A percentile compares a stretch with the other conserved stretches of the same genome.
These are phyloP conservation scores for Drosophila suzukii DNA, from an alignment of 1,140 invertebrate species.

Conservation along the genomic window DNA sequence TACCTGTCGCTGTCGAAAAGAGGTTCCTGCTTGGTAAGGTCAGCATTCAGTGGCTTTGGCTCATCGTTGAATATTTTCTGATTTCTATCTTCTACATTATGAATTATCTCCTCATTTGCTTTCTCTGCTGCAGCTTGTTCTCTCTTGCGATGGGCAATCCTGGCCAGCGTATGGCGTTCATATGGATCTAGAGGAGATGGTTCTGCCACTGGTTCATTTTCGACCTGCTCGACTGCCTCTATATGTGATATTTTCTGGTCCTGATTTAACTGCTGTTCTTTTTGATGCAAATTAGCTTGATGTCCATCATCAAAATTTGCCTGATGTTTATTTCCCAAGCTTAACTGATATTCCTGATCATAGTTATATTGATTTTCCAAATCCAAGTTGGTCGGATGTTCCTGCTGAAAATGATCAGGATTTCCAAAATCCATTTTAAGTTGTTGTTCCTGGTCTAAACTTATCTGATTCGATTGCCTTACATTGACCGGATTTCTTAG, in stretches of 20 bases:
- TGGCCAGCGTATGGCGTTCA: background rate
- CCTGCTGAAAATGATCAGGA: background rate
- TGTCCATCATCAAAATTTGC: background rate
- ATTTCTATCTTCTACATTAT: background rate
- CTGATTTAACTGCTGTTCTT: background rate
- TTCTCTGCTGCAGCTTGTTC: slow-evolving; percentile 8
- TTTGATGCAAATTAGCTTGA: background rate
- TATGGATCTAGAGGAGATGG: background rate
- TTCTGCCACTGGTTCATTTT: background rate
- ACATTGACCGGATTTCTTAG: background rate
- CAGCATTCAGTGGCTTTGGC: background rate
- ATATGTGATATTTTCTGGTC: background rate
- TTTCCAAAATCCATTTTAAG: background rate
- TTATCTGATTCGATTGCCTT: background rate
- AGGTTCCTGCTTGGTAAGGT: slow-evolving; percentile 1
- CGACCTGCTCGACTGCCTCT: background rate
- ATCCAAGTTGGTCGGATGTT: background rate
- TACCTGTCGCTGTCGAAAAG: slow-evolving; percentile 57
- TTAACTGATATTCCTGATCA: background rate
- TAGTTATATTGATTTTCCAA: background rate
- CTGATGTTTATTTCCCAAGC: background rate
- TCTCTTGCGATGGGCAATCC: background rate
- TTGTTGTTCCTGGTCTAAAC: background rate
- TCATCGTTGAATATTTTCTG: slow-evolving; percentile 7
- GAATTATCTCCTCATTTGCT: background rate